phyloP scores from a whole-genome alignment of 1,140 invertebrate genomes.

The Drosophila melanogaster region DNA sequence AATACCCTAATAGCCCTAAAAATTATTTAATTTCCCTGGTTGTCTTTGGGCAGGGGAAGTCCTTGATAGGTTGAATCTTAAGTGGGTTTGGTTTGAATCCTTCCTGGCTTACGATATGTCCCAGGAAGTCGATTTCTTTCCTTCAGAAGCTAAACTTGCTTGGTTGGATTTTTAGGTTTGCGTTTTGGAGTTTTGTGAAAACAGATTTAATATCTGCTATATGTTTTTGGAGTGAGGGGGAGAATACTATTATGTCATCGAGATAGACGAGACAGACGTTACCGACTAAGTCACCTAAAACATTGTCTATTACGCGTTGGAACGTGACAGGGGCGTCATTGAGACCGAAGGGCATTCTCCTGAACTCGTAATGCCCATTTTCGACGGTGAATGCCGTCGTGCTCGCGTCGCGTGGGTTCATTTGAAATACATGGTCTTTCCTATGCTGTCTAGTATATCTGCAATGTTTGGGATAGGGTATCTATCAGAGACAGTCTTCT shows the following conservation, averaged over 20 bases:
- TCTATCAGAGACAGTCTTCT: background rate
- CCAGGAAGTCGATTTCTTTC: too few relatives aligned
- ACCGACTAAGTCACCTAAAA: too few relatives aligned
- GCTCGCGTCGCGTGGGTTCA: background rate
- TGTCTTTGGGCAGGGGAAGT: background rate
- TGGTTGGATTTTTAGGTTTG: too few relatives aligned
- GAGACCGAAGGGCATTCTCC: too few relatives aligned
- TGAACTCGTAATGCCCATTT: background rate
- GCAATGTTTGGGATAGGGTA: background rate
- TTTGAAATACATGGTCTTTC: constrained; percentile 3
- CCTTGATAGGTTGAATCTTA: background rate
- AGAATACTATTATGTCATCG: too few relatives aligned
- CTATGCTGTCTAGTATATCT: constrained; percentile 3
- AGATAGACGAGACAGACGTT: too few relatives aligned
- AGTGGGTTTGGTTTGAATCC: background rate
- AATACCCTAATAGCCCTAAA: constrained; percentile 4
- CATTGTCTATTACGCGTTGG: background rate
- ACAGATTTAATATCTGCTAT: too few relatives aligned
- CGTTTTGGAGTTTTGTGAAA: too few relatives aligned
- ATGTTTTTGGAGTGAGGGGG: too few relatives aligned
- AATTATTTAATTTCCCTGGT: background rate
- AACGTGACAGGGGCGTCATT: background rate
- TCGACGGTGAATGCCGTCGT: constrained; percentile 2
- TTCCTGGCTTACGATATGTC: too few relatives aligned
- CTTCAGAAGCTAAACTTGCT: too few relatives aligned